phyloP scores from a whole-genome alignment of 64 coral and sea anemone genomes.

The Actinia equina region DNA sequence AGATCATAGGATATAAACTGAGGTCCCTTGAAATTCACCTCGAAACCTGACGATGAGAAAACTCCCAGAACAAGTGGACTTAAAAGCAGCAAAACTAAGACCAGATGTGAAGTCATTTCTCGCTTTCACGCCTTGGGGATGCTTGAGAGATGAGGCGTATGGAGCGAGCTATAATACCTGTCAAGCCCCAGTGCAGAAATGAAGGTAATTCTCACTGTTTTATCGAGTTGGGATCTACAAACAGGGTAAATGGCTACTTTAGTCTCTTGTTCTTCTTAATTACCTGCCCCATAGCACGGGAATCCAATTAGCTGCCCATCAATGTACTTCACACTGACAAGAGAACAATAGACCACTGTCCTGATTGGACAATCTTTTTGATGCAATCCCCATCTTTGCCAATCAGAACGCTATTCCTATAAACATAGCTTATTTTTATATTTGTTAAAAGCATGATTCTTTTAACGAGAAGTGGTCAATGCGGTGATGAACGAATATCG shows the following conservation, averaged over 20 bases:
- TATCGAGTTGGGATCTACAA: slow-evolving; percentile 13
- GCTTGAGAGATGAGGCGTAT: neutral
- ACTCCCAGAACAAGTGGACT: neutral
- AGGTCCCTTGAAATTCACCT: slow-evolving; percentile 54
- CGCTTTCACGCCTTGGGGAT: neutral
- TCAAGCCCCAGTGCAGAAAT: neutral
- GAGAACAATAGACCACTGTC: neutral
- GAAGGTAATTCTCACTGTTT: slow-evolving; percentile 1
- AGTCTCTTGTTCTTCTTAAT: slow-evolving; percentile 16
- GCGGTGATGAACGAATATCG: slow-evolving; percentile 7
- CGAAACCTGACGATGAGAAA: slow-evolving; percentile 23
- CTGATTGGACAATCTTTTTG: neutral
- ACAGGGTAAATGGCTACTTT: neutral
- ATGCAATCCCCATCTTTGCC: neutral
- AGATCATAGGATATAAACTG: slow-evolving; percentile 80
- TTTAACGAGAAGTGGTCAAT: neutral
- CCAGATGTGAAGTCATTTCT: slow-evolving; percentile 41
- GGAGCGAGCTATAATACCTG: neutral
- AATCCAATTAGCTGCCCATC: slow-evolving; percentile 12
- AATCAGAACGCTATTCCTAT: neutral
- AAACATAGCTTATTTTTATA: neutral
- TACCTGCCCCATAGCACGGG: neutral
- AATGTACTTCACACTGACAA: slow-evolving; percentile 10
- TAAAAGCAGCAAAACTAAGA: slow-evolving; percentile 9
- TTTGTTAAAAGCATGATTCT: neutral